Evolutionary conservation across 2,888 invertebrate species (phyloP).

Genomic region (Nycteola revayana): DNA sequence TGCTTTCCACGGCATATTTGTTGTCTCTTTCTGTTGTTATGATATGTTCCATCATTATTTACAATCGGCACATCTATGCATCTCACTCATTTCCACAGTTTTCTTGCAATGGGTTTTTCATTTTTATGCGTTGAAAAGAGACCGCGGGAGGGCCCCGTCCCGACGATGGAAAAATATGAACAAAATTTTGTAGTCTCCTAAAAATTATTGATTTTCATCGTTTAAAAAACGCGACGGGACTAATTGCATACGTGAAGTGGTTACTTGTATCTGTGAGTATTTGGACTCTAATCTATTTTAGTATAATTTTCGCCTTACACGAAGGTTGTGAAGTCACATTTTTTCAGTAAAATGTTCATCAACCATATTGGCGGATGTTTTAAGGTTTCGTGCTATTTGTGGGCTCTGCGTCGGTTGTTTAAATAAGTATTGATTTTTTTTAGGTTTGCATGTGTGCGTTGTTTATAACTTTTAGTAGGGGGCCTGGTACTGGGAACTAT

Average conservation of each 20-base stretch:
- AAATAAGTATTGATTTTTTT: slow-evolving; percentile 74
- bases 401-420: slow-evolving; percentile 42
- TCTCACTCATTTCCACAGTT: slow-evolving; percentile 68
- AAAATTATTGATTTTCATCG: slow-evolving; percentile 80
- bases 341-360: slow-evolving; percentile 63
- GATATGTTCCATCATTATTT: slow-evolving; percentile 75
- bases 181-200: slow-evolving; percentile 68
- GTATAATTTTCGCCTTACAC: slow-evolving; percentile 53
- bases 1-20: slow-evolving; percentile 45
- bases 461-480: slow-evolving; percentile 77
- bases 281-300: slow-evolving; percentile 44
- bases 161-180: slow-evolving; percentile 74
- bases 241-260: slow-evolving; percentile 69
- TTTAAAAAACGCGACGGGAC: slow-evolving; percentile 57
- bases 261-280: slow-evolving; percentile 53
- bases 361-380: slow-evolving; percentile 54
- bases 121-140: slow-evolving; percentile 72
- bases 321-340: slow-evolving; percentile 68
- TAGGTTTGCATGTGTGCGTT: slow-evolving; percentile 46
- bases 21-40: slow-evolving; percentile 74
- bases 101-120: slow-evolving; percentile 76
- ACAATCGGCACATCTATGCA: slow-evolving; percentile 67
- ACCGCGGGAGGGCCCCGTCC: slow-evolving; percentile 59
- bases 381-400: slow-evolving; percentile 12
- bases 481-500: slow-evolving; percentile 75